Evolutionary conservation across 92 coral and sea anemone species (phyloP).

Genomic region (Phenganax stokvisi): DNA sequence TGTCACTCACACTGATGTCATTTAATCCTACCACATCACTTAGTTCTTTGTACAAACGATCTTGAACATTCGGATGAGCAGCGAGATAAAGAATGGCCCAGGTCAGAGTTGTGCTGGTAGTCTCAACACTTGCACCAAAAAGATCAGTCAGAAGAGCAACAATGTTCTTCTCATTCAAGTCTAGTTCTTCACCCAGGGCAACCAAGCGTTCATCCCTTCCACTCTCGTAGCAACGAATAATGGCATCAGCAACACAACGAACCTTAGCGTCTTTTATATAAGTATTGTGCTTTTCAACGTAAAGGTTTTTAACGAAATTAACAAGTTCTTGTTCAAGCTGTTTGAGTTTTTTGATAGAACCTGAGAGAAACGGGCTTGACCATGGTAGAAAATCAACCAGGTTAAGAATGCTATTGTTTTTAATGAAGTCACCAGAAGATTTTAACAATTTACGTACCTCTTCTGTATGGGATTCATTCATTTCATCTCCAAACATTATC

Average conservation of each 20-base stretch:
- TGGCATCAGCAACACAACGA: constrained; percentile 56
- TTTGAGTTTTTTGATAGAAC: constrained; percentile 63
- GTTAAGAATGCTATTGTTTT: constrained; percentile 76
- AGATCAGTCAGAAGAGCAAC: constrained; percentile 74
- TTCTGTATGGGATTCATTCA: constrained; percentile 58
- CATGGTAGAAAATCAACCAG: constrained; percentile 94
- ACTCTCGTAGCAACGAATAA: constrained; percentile 42
- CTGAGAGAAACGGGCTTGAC: constrained; percentile 66
- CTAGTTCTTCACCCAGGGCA: constrained; percentile 44
- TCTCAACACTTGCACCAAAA: constrained; percentile 92
- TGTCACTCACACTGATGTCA: constrained; percentile 63
- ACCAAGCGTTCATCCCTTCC: constrained; percentile 39
- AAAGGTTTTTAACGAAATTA: constrained; percentile 61
- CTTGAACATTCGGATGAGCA: constrained; percentile 65
- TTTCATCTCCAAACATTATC: constrained; percentile 67
- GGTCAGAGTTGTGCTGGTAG: constrained; percentile 61
- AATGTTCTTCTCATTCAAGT: constrained; percentile 69
- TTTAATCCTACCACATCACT: constrained; percentile 57
- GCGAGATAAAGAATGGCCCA: constrained; percentile 83
- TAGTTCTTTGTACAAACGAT: constrained; percentile 62
- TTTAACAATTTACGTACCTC: constrained; percentile 70
- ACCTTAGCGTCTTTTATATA: constrained; percentile 22
- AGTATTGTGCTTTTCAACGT: constrained; percentile 41
- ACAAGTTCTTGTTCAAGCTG: constrained; percentile 61
- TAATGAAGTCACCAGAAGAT: constrained; percentile 74